phyloP scores from a whole-genome alignment of 2,888 invertebrate genomes.

The Cheilosia soror region DNA sequence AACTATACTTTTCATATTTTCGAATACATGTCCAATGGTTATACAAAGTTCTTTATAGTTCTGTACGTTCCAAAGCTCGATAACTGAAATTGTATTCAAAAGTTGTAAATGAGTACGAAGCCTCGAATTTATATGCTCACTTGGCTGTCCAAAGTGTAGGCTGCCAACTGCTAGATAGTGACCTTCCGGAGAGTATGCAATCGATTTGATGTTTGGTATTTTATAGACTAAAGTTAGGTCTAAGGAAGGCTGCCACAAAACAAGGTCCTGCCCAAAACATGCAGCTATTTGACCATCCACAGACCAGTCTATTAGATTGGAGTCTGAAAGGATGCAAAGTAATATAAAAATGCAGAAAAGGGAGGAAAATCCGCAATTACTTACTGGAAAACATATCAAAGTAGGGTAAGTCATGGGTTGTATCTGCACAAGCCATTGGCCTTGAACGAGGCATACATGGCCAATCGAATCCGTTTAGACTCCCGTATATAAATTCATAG shows the following conservation, averaged over 20 bases:
- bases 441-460: constrained; percentile 80
- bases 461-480: constrained; percentile 79
- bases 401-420: constrained; percentile 81
- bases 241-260: constrained; percentile 80
- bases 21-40: constrained; percentile 78
- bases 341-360: background rate
- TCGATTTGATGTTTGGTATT: constrained; percentile 77
- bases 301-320: constrained; percentile 82
- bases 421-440: constrained; percentile 79
- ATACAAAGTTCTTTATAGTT: constrained; percentile 77
- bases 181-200: constrained; percentile 81
- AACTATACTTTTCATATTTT: constrained; percentile 74
- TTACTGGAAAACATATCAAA: constrained; percentile 77
- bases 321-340: constrained; percentile 69
- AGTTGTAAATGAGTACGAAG: too few relatives aligned
- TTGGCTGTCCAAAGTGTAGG: constrained; percentile 77
- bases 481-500: constrained; percentile 59
- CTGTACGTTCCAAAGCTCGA: constrained; percentile 81
- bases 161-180: constrained; percentile 81
- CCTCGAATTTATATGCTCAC: constrained; percentile 65
- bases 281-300: constrained; percentile 80
- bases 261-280: constrained; percentile 81
- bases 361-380: background rate
- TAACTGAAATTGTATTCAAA: constrained; percentile 73
- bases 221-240: constrained; percentile 80